Evolutionary conservation across 2,797 vertebrate genomes (phyloP), one percentile per base, ranked within the genome.

Genomic region (Rhynchotus rufescens): DNA sequence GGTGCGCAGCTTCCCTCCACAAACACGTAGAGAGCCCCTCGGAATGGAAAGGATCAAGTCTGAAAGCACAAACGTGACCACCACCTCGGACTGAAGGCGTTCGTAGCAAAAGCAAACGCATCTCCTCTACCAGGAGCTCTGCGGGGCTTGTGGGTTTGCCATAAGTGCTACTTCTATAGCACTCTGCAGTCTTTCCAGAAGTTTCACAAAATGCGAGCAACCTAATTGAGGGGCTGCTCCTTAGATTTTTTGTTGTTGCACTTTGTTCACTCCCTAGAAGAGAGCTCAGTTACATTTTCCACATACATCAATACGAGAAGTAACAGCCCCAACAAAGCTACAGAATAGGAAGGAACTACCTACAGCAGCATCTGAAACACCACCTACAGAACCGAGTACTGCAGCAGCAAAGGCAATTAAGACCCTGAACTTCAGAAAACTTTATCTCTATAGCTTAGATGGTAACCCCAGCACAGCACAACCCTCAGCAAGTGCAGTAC

Each of bases 321-420:
- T 72, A 93, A 92, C 1, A 82, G 62, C 45, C 79, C 90, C 80
- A 91, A 86, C 89, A 92, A 93, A 91, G 64, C 28, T 38, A 47
- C 42, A 38, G 84, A 92, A 92, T 15, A 86, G 65, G 84, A 84
- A 82, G 86, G 78, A 72, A 90, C 89, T 91, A 86, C 82, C 45
- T 90, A 88, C 13, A 95, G 89, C 89, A 95, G 88, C 88, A 78
- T 80, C 89, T 84, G 69, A 92, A 96, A 93, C 56, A 90, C 72
- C 85, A 88, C 86, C 88, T 80, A 92, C 72, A 78, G 80, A 86
- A 86, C 86, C 84, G 72, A 94, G 42, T 65, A 72, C 51, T 68
- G 73, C 84, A 94, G 69, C 65, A 86, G 86, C 62, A 94, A 84
- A 84, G 74, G 88, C 79, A 92, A 92, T 88, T 92, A 92, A 65